Evolutionary conservation across 2,797 vertebrate genomes (phyloP), one percentile per base, ranked within the genome.

Genomic region (Meda fulgida): DNA sequence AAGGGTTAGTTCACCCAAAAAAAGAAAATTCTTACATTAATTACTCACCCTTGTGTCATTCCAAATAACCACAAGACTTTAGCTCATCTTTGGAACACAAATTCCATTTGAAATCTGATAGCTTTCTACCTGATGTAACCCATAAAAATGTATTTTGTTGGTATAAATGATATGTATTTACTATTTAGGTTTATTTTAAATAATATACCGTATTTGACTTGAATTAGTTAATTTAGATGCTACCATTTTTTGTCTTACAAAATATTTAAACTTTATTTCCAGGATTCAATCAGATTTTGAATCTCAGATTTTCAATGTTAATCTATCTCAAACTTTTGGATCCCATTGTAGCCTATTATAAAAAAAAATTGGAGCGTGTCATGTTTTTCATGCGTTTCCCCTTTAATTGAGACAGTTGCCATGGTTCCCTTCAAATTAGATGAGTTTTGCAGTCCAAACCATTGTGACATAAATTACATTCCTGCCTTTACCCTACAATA

Each of bases 381-480:
- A 72, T 11, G 29, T 13, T 83, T 46, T 73, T 19, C 34, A 66
- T 40, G 14, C 1, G 0, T 40, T 23, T 76, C 10, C 34, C 16
- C 1, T 53, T 76, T 67, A 55, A 67, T 40, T 67, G 60, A 67
- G 46, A 83, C 48, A 36, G 55, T 63, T 82, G 55, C 71, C 60
- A 75, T 66, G 58, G 58, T 53, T 76, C 26, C 31, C 9, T 55
- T 77, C 31, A 55, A 67, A 77, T 55, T 67, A 36, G 34, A 66
- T 51, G 40, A 76, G 23, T 67, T 75, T 51, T 76, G n/a, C 63
- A 67, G 63, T 23, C 8, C 23, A 65, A 73, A 75, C 16, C 16
- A 78, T 29, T 63, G 36, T 29, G 55, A 26, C 23, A 63, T 19
- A 43, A 73, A 75, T 36, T 19, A 16, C 3, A 0, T 38, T 31